Evolutionary conservation across 2,797 vertebrate species (phyloP).

Genomic region (Lacerta agilis): DNA sequence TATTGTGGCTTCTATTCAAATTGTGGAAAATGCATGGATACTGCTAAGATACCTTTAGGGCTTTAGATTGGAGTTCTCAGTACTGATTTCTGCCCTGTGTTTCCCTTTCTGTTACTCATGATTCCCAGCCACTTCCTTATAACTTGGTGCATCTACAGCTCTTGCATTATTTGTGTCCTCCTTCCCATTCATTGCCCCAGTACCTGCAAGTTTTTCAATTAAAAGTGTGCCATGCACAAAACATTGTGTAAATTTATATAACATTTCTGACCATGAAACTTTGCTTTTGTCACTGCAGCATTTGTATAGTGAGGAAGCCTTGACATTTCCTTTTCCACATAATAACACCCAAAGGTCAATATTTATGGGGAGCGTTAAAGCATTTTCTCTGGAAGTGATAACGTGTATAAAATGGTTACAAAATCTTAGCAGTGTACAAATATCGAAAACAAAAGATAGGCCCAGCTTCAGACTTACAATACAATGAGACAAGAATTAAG

Average conservation of each 20-base stretch:
- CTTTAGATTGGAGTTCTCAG: neutral
- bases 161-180: neutral
- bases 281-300: neutral
- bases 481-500: neutral
- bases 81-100: neutral
- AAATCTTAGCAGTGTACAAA: neutral
- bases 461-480: neutral
- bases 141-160: neutral
- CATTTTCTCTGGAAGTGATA: neutral
- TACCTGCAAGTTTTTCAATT: neutral
- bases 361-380: neutral
- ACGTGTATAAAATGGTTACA: neutral
- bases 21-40: neutral
- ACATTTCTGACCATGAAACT: neutral
- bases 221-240: neutral
- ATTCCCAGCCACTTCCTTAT: neutral
- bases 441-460: neutral
- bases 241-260: neutral
- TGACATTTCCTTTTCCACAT: neutral
- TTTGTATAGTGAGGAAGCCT: neutral
- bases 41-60: neutral
- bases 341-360: neutral
- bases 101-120: neutral
- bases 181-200: neutral
- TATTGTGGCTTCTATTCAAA: neutral